Conservation (phyloP, 2,888 invertebrate species). For the Clunio marinus region DNA sequence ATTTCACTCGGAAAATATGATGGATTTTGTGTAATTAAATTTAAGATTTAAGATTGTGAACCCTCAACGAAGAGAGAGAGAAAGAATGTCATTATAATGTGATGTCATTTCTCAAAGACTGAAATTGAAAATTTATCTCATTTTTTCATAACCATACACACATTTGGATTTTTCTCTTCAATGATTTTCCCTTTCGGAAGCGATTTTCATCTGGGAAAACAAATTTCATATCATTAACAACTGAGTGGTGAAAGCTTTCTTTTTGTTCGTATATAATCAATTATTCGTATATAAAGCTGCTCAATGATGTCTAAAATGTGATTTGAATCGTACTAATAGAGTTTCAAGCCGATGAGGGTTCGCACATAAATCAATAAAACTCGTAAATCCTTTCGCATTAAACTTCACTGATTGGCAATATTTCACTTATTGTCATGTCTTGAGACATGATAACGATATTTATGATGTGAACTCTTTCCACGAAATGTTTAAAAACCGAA, state of each 20-base stretch:
- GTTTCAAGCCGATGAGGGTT: not conserved
- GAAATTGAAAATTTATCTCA: not conserved
- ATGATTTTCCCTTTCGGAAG: not conserved
- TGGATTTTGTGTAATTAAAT: conserved; percentile 35
- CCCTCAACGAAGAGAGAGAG: not conserved
- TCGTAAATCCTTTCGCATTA: conserved; percentile 1
- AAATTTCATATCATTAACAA: conserved; percentile 10
- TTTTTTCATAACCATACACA: too few relatives aligned
- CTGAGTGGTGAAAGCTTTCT: not conserved
- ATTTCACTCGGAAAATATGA: conserved; percentile 37
- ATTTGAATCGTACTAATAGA: conserved; percentile 15
- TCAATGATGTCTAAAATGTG: conserved; percentile 20
- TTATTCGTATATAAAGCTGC: not conserved
- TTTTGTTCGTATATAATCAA: conserved; percentile 17
- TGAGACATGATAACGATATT: too few relatives aligned
- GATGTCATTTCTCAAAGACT: conserved; percentile 16
- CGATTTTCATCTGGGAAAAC: not conserved
- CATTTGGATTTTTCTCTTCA: not conserved
- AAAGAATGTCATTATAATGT: conserved; percentile 9
- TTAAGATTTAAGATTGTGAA: conserved; percentile 21
- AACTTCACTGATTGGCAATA: conserved; percentile 17
- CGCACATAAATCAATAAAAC: conserved; percentile 15
- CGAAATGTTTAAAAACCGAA: too few relatives aligned
- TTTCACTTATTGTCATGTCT: too few relatives aligned
- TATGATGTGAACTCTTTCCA: too few relatives aligned